These are phyloP conservation scores for Papilio helenus DNA, from an alignment of 1,140 invertebrate genomes.

Conservation along the genomic window DNA sequence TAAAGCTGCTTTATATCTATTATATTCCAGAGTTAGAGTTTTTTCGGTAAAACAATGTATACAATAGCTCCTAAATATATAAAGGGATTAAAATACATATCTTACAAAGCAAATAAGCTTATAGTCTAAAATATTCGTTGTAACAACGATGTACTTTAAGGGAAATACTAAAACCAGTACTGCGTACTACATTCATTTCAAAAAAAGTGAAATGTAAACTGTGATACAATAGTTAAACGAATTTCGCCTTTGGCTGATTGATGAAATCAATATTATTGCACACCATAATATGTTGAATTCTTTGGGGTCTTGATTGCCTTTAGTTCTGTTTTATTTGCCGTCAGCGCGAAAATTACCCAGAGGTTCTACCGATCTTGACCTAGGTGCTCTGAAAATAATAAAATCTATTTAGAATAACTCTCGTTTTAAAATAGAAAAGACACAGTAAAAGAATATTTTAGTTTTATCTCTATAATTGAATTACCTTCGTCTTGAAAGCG, in stretches of 20 bases:
- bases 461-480: constrained; percentile 2
- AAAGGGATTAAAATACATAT: constrained; percentile 23
- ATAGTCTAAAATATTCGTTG: constrained; percentile 46
- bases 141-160: constrained; percentile 46
- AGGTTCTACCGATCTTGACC: constrained; percentile 83
- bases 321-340: constrained; percentile 66
- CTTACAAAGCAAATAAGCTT: constrained; percentile 26
- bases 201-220: constrained; percentile 46
- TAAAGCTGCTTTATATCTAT: constrained; percentile 43
- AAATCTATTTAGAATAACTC: constrained; percentile 28
- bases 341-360: constrained; percentile 76
- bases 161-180: constrained; percentile 51
- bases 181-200: constrained; percentile 52
- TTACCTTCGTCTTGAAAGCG: constrained; percentile 89
- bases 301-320: constrained; percentile 60
- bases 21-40: constrained; percentile 46
- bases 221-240: constrained; percentile 38
- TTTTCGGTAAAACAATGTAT: constrained; percentile 46
- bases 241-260: constrained; percentile 74
- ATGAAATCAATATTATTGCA: constrained; percentile 73
- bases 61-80: constrained; percentile 41
- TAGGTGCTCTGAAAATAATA: constrained; percentile 79
- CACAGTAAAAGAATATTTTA: neutral
- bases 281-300: constrained; percentile 58
- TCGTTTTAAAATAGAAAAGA: constrained; percentile 13